phyloP scores from a whole-genome alignment of 2,113 vertebrate genomes.

The Podocnemis expansa region DNA sequence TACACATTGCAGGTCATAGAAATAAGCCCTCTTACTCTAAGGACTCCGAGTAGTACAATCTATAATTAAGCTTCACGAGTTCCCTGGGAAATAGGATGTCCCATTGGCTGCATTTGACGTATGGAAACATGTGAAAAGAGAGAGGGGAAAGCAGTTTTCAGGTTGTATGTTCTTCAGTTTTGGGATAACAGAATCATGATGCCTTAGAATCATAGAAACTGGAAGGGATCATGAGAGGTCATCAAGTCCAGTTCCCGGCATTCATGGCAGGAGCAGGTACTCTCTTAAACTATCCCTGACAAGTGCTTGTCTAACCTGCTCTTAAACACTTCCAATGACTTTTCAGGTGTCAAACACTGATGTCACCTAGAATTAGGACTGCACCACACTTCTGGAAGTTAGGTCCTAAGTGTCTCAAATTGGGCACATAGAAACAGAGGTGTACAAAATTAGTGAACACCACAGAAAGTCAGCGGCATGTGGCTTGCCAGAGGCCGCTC shows the following conservation, averaged over 20 bases:
- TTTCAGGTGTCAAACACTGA: neutral
- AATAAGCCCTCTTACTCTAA: neutral
- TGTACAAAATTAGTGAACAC: neutral
- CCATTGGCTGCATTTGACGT: neutral
- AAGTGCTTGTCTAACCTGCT: too few relatives aligned
- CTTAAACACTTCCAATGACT: too few relatives aligned
- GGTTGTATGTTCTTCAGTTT: neutral
- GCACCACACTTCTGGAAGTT: too few relatives aligned
- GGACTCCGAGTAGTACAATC: neutral
- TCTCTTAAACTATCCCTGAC: too few relatives aligned
- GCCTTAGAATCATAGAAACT: too few relatives aligned
- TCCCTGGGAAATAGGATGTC: neutral
- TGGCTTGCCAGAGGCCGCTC: neutral
- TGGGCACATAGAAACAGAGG: too few relatives aligned
- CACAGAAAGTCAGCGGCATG: neutral
- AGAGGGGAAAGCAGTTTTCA: neutral
- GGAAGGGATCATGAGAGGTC: too few relatives aligned
- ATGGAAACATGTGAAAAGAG: too few relatives aligned
- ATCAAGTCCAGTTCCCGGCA: too few relatives aligned
- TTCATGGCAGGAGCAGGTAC: too few relatives aligned
- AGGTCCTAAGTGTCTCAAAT: too few relatives aligned
- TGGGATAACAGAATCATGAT: neutral
- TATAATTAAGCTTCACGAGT: neutral
- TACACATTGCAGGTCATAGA: neutral
- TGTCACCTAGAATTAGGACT: neutral